Percentiles rank a stretch among this genome's conserved stretches.
Evolutionary conservation across 1,140 invertebrate species (phyloP).

Genomic region (Acromyrmex echinatior): DNA sequence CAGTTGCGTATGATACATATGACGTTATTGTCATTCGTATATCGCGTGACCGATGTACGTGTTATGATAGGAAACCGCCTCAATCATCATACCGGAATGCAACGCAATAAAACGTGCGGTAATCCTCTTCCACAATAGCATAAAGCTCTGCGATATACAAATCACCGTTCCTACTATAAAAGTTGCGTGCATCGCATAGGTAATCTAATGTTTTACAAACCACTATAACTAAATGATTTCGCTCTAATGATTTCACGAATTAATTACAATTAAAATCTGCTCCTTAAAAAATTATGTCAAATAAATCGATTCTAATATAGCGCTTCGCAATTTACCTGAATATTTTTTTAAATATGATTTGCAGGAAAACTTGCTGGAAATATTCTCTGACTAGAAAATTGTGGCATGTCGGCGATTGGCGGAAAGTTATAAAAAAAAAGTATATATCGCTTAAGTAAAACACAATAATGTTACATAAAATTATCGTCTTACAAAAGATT

Average conservation of each 20-base stretch:
- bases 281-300: not conserved
- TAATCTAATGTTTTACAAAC: not conserved
- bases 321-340: not conserved
- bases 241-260: not conserved
- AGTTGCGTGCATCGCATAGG: not conserved
- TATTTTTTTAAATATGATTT: not conserved
- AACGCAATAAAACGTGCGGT: conserved; percentile 28
- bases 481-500: not conserved
- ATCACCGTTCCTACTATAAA: not conserved
- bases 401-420: too few relatives aligned
- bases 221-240: not conserved
- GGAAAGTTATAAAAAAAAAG: not conserved
- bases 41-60: not conserved
- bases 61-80: conserved; percentile 37
- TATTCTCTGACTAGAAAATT: not conserved
- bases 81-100: not conserved
- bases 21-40: conserved; percentile 10
- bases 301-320: not conserved
- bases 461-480: not conserved
- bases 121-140: conserved; percentile 14
- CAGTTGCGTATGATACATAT: conserved; percentile 14
- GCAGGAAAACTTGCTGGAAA: not conserved
- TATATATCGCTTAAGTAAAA: not conserved
- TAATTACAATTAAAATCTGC: not conserved
- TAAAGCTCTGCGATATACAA: conserved; percentile 36